These are phyloP conservation scores for Prionace glauca DNA, from an alignment of 2,797 vertebrate genomes.

Conservation along the genomic window DNA sequence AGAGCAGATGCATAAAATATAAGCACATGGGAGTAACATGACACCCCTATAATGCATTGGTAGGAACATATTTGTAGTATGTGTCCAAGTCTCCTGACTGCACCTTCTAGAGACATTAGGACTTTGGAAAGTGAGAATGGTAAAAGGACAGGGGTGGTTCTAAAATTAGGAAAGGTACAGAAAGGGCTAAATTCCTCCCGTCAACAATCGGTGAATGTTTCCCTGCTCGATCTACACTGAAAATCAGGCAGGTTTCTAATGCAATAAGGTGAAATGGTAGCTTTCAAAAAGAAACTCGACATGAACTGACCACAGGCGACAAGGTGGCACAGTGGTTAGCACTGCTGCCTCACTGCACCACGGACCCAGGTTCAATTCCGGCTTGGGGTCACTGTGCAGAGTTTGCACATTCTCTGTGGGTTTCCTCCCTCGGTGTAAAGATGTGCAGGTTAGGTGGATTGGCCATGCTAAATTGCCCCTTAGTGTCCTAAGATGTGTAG, in stretches of 20 bases:
- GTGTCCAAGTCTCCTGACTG: background rate
- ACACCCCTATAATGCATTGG: background rate
- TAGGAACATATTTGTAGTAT: background rate
- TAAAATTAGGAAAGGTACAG: background rate
- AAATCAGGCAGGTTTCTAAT: background rate
- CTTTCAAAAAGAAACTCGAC: background rate
- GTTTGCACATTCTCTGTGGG: too few relatives aligned
- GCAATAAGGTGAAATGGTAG: background rate
- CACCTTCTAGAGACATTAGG: background rate
- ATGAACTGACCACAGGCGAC: background rate
- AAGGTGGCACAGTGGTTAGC: too few relatives aligned
- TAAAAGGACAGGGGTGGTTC: background rate
- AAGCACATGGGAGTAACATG: conserved; percentile 30
- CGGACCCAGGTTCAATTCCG: too few relatives aligned
- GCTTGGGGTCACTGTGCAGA: too few relatives aligned
- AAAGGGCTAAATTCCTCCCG: background rate
- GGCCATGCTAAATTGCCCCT: too few relatives aligned
- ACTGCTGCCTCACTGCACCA: too few relatives aligned
- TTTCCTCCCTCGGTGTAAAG: too few relatives aligned
- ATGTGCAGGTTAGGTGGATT: too few relatives aligned
- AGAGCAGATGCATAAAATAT: conserved; percentile 35
- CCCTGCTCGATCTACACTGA: background rate
- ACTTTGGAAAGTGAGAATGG: background rate
- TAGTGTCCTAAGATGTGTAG: too few relatives aligned
- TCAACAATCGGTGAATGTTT: background rate